Percentiles rank a stretch among this genome's conserved stretches.
phyloP scores from a whole-genome alignment of 2,113 vertebrate genomes.

The Rhizomys pruinosus region DNA sequence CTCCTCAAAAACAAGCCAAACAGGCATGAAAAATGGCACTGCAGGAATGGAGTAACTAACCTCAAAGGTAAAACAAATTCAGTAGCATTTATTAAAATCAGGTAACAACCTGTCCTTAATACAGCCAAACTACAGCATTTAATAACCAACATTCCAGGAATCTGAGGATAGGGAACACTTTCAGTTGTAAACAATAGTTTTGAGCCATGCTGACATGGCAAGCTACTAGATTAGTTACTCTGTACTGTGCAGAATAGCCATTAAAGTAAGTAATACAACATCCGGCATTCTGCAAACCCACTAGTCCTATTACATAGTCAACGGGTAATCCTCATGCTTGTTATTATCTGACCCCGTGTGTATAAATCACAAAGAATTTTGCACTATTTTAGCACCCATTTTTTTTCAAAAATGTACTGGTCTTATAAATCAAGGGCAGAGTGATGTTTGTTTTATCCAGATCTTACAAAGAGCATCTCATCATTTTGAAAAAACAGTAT shows the following conservation, averaged over 20 bases:
- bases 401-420: not conserved
- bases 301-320: not conserved
- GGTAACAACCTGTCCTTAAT: not conserved
- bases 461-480: not conserved
- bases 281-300: not conserved
- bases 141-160: not conserved
- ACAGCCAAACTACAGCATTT: not conserved
- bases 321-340: not conserved
- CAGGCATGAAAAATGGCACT: not conserved
- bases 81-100: not conserved
- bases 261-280: not conserved
- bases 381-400: not conserved
- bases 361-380: not conserved
- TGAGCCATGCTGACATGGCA: not conserved
- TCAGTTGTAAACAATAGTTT: not conserved
- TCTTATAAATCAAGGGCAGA: not conserved
- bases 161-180: not conserved
- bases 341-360: not conserved
- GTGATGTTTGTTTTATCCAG: not conserved
- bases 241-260: not conserved
- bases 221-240: too few species aligned
- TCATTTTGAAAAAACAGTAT: slow-evolving; percentile 3
- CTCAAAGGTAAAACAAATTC: not conserved
- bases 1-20: not conserved
- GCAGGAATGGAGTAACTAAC: too few species aligned